phyloP scores from a whole-genome alignment of 2,113 vertebrate species.

The Trachemys scripta region DNA sequence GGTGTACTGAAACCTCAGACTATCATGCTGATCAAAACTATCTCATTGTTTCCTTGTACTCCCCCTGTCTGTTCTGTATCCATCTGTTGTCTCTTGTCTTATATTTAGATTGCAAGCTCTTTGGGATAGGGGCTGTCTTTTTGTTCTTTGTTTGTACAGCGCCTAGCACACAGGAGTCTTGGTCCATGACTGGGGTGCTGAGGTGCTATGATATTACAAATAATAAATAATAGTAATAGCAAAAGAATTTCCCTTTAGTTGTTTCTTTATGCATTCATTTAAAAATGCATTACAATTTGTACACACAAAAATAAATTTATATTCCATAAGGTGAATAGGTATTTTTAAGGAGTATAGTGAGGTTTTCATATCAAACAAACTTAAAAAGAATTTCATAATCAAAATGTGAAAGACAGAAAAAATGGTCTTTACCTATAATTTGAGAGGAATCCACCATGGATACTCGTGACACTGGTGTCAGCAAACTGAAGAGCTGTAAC shows the following conservation, averaged over 20 bases:
- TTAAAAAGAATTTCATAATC: not conserved
- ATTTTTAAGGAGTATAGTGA: not conserved
- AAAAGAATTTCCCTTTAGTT: not conserved
- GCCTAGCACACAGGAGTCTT: not conserved
- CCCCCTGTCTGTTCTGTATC: not conserved
- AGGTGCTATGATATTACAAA: not conserved
- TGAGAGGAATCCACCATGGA: slow-evolving; percentile 98
- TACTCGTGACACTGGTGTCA: slow-evolving; percentile 94
- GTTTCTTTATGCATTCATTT: not conserved
- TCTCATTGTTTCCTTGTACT: not conserved
- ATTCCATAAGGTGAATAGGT: not conserved
- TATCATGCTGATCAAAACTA: not conserved
- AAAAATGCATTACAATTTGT: not conserved
- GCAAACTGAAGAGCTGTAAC: slow-evolving; percentile 94
- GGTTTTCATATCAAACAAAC: not conserved
- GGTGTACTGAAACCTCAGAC: not conserved
- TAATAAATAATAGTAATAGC: not conserved
- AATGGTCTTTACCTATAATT: slow-evolving; percentile 87
- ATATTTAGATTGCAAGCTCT: not conserved
- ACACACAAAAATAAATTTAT: not conserved
- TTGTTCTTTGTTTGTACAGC: not conserved
- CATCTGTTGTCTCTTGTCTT: not conserved
- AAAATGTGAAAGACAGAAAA: not conserved
- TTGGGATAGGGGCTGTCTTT: not conserved
- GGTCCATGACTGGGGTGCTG: not conserved